phyloP scores from a whole-genome alignment of 2,888 invertebrate genomes.

The Apamea epomidion region DNA sequence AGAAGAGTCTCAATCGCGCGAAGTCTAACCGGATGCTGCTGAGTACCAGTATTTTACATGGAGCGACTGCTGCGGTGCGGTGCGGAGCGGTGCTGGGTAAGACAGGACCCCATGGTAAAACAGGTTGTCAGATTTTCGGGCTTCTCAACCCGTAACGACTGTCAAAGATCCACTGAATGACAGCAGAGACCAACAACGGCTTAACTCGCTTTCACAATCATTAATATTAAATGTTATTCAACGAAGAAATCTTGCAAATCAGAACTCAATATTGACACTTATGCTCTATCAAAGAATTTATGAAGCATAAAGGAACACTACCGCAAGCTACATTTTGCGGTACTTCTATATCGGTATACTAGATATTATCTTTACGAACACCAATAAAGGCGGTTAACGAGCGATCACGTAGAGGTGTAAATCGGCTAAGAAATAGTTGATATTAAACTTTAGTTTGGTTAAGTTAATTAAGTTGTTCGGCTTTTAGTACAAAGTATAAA shows the following conservation, averaged over 20 bases:
- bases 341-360: background rate
- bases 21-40: background rate
- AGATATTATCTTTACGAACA: conserved; percentile 48
- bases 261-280: background rate
- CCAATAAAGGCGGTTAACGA: conserved; percentile 49
- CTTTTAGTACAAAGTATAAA: conserved; percentile 10
- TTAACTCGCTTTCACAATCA: background rate
- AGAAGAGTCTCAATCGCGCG: too few relatives aligned
- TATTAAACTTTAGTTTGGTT: conserved; percentile 42
- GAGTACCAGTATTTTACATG: too few relatives aligned
- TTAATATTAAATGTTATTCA: background rate
- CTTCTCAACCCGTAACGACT: background rate
- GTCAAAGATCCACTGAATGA: background rate
- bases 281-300: background rate
- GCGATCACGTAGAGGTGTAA: conserved; percentile 49
- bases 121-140: background rate
- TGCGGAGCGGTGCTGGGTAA: too few relatives aligned
- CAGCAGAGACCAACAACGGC: too few relatives aligned
- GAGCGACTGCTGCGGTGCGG: background rate
- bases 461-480: conserved; percentile 39
- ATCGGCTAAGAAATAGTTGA: conserved; percentile 40
- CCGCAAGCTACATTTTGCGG: conserved; percentile 1
- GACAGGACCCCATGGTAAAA: too few relatives aligned
- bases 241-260: background rate
- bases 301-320: background rate